A percentile compares a stretch with the other conserved stretches of the same genome.
Evolutionary conservation across 2,113 vertebrate species (phyloP).

Genomic region (Amphilophus citrinellus): DNA sequence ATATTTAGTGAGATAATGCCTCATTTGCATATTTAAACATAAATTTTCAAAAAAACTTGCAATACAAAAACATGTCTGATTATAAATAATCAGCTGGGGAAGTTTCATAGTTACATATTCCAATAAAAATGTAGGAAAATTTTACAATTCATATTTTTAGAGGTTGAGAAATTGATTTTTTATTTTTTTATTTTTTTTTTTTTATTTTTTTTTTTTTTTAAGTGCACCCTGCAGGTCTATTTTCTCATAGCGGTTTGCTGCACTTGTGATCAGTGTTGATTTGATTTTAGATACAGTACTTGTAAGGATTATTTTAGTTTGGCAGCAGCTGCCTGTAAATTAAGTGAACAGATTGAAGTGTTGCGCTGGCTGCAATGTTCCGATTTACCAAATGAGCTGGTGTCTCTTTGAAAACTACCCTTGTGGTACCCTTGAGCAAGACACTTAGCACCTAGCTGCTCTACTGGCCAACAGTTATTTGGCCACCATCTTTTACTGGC

Average conservation of each 20-base stretch:
- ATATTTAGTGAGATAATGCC: not conserved
- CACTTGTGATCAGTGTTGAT: not conserved
- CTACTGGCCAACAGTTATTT: conserved; percentile 32
- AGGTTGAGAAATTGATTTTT: not conserved
- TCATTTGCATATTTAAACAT: not conserved
- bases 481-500: conserved; percentile 33
- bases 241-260: no score
- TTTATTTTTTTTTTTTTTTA: not conserved
- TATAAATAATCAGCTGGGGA: not conserved
- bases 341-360: conserved; percentile 20
- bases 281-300: not conserved
- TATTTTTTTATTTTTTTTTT: not conserved
- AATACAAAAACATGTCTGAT: not conserved
- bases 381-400: conserved; percentile 41
- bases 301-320: not conserved
- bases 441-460: conserved; percentile 40
- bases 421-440: conserved; percentile 41
- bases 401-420: conserved; percentile 6
- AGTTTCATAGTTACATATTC: not conserved
- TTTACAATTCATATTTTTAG: not conserved
- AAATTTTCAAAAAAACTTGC: not conserved
- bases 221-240: not conserved
- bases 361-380: conserved; percentile 9
- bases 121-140: not conserved
- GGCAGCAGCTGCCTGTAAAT: not conserved